Base-by-base conservation (phyloP, 2,888 invertebrate genomes). In the Ochropacha duplaris region DNA sequence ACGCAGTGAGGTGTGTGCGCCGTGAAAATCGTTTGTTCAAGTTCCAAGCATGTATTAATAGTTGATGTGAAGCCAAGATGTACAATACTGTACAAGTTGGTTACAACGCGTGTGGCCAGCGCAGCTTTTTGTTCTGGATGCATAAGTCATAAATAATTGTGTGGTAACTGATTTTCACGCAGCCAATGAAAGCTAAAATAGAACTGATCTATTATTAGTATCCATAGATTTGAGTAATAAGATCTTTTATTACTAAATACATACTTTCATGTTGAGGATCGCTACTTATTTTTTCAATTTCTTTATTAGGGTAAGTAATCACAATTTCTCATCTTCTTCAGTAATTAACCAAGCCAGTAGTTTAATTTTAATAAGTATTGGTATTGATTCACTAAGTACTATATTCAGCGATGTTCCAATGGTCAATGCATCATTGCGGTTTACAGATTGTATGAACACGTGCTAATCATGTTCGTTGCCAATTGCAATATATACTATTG, bases 11-110 rank as follows among this genome's bases (percentile, higher is more conserved):
- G 66, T 60, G 67, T 59, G 64, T 54, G 68, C 72, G 68, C 81
- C 80, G 86, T 86, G 87, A 74, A 88, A 89, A 89, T 84, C 81
- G 85, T 83, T 81, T 81, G 82, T 83, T 78, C 75, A 75, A 78
- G 71, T 74, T 76, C 60, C 69, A 50, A 50, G 50, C 52, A 73
- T 65, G 78, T 84, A 83, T 82, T 83, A 82, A 82, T 86, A 86
- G 78, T 71, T 59, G 65, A 71, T 73, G 72, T 76, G 74, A 76
- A 44, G 19, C 44, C 74, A 71, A 72, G 76, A 74, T 66, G 66
- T 69, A 36, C 31, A 31, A 12, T 9, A 28, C 66, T 65, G 65
- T 65, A 65, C 63, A 60, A 57, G 62, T 56, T 64, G 65, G 55
- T 49, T 44, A 49, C 81, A 65, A 71, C 71, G 83, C 74, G 84